Base-by-base conservation (phyloP, 1,140 invertebrate genomes). In the Heliconius congener region DNA sequence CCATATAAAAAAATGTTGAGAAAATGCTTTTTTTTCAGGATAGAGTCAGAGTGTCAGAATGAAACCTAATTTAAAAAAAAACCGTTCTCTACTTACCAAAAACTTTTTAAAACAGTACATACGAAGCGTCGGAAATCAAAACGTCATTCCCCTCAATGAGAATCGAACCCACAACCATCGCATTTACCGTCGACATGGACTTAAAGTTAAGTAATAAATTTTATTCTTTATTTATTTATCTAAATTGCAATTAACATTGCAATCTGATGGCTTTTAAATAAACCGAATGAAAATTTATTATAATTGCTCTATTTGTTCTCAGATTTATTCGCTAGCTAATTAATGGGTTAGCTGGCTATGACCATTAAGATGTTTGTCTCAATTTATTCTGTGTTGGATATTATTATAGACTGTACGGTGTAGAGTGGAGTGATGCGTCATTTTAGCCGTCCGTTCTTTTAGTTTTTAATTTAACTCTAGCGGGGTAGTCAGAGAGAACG, bases 251-350 rank as follows among this genome's bases (percentile, higher is more conserved):
- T 66, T 66, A 66, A 66, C 60, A 11, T 66, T 66, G 23, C 60
- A 66, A 27, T 66, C 60, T 0, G 19, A 66, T 66, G 13, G 27
- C 60, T 66, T 66, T 66, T 66, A 66, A 66, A 66, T 66, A 66
- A 66, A 66, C 60, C 23, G 60, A 27, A 27, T 66, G 60, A 66
- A 23, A 30, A 66, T 66, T 66, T 66, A 66, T 27, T 66, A 30
- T 66, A 66, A 66, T 66, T 66, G 60, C 60, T 66, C 60, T 66
- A 66, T 66, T 66, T 66, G 60, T 66, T 66, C 60, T 66, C 13
- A 66, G 60, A 66, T 66, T 30, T 16, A 27, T 30, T 66, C 23
- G 2, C 8, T 0, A 66, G 57, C 3, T 66, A 66, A 66, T 66
- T 66, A 66, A 66, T 66, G 60, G 60, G 23, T 9, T 16, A 66